phyloP scores from a whole-genome alignment of 2,797 vertebrate species.

The Sarcophilus harrisii region DNA sequence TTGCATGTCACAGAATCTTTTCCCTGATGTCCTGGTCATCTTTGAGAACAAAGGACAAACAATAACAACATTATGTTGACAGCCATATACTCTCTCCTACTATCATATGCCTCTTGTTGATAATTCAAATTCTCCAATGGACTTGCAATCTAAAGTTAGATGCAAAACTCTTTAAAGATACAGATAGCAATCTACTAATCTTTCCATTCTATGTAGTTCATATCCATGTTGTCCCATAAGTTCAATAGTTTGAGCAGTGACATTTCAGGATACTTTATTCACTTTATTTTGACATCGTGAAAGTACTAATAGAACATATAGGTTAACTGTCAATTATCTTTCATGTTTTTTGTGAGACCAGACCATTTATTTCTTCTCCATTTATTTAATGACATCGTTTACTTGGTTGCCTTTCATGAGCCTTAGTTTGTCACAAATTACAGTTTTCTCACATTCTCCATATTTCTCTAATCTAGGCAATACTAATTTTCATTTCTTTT shows the following conservation, averaged over 20 bases:
- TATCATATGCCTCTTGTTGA: background rate
- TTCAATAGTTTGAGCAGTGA: background rate
- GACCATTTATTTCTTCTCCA: background rate
- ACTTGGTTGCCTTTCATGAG: background rate
- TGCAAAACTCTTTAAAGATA: background rate
- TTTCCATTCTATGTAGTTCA: background rate
- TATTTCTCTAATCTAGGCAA: background rate
- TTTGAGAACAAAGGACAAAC: too few species aligned
- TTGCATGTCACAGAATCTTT: too few species aligned
- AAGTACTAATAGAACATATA: background rate
- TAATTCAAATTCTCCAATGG: background rate
- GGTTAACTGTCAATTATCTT: background rate
- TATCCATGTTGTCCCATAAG: background rate
- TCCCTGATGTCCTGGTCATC: too few species aligned
- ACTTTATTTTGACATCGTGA: background rate
- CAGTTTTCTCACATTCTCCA: background rate
- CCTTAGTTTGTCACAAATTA: background rate
- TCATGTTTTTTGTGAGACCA: background rate
- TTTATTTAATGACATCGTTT: background rate
- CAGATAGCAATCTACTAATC: background rate
- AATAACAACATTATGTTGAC: background rate
- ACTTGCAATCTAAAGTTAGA: background rate
- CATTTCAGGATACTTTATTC: background rate
- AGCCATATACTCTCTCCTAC: background rate
- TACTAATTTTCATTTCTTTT: background rate